A percentile compares a stretch with the other conserved stretches of the same genome.
Conservation (phyloP, 2,888 invertebrate species). For the Linyphia triangularis region DNA sequence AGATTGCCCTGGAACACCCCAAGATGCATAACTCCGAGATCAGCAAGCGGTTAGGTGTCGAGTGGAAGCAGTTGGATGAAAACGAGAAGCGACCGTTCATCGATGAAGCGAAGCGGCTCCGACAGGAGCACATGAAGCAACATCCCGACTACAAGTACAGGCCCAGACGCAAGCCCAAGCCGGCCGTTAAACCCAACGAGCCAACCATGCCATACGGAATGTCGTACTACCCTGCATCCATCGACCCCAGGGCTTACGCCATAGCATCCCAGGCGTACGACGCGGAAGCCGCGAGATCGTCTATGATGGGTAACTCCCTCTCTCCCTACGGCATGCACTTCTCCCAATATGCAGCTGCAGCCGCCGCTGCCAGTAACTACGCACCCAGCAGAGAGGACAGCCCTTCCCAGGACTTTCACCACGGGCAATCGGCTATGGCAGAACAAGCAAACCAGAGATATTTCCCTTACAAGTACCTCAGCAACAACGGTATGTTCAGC, state of each 20-base stretch:
- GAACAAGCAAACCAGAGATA: background rate
- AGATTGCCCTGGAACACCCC: constrained; percentile 81
- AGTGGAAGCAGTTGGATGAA: constrained; percentile 80
- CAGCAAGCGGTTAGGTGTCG: constrained; percentile 81
- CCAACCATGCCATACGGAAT: background rate
- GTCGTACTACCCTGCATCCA: background rate
- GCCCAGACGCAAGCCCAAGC: constrained; percentile 9
- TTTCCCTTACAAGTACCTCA: constrained; percentile 21
- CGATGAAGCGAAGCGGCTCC: constrained; percentile 23
- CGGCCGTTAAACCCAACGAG: background rate
- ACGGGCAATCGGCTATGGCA: background rate
- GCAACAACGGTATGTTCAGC: background rate
- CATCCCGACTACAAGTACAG: constrained; percentile 44
- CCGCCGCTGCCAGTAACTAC: background rate
- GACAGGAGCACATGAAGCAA: constrained; percentile 1
- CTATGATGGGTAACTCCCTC: background rate
- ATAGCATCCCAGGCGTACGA: background rate
- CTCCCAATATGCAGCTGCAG: background rate
- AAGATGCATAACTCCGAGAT: constrained; percentile 82
- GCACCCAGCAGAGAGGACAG: background rate
- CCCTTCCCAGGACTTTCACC: background rate
- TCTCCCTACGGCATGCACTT: constrained; percentile 35
- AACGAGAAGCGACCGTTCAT: constrained; percentile 24
- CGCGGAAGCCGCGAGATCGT: background rate
- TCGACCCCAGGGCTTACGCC: constrained; percentile 1